phyloP scores from a whole-genome alignment of 2,797 vertebrate genomes.

The Eulemur coronatus region DNA sequence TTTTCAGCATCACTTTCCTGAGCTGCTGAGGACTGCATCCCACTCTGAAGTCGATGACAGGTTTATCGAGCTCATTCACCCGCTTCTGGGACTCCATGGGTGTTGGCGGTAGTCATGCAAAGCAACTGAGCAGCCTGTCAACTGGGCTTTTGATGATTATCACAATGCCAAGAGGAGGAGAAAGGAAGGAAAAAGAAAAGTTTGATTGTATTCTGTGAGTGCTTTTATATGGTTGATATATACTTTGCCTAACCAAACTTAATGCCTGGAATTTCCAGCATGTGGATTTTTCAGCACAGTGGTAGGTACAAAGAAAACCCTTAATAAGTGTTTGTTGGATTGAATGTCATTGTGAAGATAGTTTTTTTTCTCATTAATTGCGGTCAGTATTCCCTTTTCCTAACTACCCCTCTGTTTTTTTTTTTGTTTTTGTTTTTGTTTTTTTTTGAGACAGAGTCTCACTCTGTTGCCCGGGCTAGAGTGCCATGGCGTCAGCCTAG shows the following conservation, averaged over 20 bases:
- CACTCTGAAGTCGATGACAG: background rate
- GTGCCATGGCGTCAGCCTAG: too few species aligned
- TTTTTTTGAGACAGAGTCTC: too few species aligned
- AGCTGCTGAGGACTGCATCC: background rate
- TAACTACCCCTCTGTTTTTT: background rate
- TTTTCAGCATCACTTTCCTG: background rate
- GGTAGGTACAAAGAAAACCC: background rate
- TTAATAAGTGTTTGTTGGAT: background rate
- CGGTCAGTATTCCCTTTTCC: background rate
- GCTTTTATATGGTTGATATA: background rate
- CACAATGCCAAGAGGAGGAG: background rate
- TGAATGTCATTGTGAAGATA: background rate
- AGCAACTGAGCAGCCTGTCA: background rate
- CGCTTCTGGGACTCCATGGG: background rate
- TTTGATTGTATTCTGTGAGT: background rate
- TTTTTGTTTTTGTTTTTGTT: too few species aligned
- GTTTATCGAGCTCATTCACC: background rate
- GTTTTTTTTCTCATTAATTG: background rate
- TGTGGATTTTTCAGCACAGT: background rate
- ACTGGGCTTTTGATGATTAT: background rate
- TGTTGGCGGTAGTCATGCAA: background rate
- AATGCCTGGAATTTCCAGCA: background rate
- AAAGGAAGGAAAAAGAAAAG: background rate
- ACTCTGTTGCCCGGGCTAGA: too few species aligned
- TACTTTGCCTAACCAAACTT: background rate